Conservation (phyloP, 2,888 invertebrate species). For the Xestoiulus laeticollis region DNA sequence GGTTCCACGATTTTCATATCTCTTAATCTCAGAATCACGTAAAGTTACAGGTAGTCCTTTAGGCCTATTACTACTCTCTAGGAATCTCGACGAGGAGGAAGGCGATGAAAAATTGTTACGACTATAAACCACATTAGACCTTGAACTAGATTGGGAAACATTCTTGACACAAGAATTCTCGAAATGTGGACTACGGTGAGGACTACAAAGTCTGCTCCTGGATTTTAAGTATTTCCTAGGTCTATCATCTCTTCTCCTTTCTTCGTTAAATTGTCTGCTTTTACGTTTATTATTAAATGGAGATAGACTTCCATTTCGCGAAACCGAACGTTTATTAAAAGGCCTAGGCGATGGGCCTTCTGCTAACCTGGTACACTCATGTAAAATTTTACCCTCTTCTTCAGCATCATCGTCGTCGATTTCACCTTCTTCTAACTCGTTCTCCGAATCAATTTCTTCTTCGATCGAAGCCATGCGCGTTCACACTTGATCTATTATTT, state of each 20-base stretch:
- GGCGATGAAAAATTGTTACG: not conserved
- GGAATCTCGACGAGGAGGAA: not conserved
- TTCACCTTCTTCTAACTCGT: slow-evolving; percentile 53
- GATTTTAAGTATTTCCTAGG: not conserved
- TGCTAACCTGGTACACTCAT: not conserved
- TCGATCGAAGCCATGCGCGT: slow-evolving; percentile 32
- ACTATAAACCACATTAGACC: not conserved
- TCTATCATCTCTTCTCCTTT: not conserved
- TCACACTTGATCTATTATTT: not conserved
- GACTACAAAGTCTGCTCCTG: not conserved
- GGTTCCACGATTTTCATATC: not conserved
- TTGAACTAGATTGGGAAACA: not conserved
- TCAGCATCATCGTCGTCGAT: slow-evolving; percentile 51
- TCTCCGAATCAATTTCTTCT: not conserved
- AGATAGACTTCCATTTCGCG: not conserved
- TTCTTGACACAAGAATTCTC: not conserved
- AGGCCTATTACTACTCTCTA: not conserved
- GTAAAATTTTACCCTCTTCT: slow-evolving; percentile 23
- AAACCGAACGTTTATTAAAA: not conserved
- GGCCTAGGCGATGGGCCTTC: not conserved
- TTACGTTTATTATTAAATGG: not conserved
- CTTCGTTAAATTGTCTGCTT: not conserved
- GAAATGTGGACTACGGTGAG: not conserved
- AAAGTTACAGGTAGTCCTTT: not conserved
- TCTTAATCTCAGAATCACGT: not conserved